These are phyloP conservation scores for Clarias platycephalus DNA, from an alignment of 2,797 vertebrate genomes.

Conservation along the genomic window DNA sequence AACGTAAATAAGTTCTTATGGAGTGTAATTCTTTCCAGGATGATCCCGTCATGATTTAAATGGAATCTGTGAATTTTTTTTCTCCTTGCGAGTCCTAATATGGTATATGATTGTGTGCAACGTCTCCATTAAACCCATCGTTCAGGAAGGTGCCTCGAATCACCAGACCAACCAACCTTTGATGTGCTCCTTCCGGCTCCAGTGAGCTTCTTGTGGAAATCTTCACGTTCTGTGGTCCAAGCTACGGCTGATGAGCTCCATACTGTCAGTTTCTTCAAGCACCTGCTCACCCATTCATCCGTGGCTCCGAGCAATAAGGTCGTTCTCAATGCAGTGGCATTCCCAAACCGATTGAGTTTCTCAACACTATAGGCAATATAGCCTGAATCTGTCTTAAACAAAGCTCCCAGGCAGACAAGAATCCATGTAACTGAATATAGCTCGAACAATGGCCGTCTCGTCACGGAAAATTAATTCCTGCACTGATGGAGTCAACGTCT, in stretches of 20 bases:
- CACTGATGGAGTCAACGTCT: background rate
- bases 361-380: background rate
- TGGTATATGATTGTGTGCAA: background rate
- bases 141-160: background rate
- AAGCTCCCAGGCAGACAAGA: background rate
- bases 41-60: background rate
- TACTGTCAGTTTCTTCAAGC: background rate
- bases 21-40: background rate
- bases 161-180: background rate
- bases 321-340: background rate
- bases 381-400: background rate
- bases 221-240: background rate
- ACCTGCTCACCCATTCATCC: constrained; percentile 13
- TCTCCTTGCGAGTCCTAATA: background rate
- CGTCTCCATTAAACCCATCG: background rate
- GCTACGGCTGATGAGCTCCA: background rate
- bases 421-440: background rate
- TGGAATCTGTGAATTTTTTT: background rate
- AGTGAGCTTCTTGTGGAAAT: too few relatives aligned
- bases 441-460: too few relatives aligned
- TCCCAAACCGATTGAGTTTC: constrained; percentile 4
- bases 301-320: constrained; percentile 1
- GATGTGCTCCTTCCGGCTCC: background rate
- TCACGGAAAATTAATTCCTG: background rate
- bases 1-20: background rate